Evolutionary conservation across 2,888 invertebrate species (phyloP).

Genomic region (Torymus texanus): DNA sequence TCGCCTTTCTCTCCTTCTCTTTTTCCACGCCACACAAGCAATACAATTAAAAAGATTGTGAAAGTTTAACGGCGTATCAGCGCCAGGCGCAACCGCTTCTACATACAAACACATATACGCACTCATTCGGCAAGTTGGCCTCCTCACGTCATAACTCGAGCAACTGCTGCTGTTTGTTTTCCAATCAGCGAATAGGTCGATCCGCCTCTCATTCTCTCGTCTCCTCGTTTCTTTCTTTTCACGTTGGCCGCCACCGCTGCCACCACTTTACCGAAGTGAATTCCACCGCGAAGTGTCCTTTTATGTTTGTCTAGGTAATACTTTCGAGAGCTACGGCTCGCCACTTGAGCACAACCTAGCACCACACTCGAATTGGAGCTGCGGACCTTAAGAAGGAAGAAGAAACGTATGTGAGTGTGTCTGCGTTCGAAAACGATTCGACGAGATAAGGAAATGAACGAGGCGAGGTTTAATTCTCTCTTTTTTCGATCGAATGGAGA

Average conservation of each 20-base stretch:
- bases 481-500: too few species aligned
- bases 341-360: slow-evolving; percentile 26
- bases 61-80: slow-evolving; percentile 62
- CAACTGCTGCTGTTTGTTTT: slow-evolving; percentile 66
- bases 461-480: too few species aligned
- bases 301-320: slow-evolving; percentile 56
- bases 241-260: not conserved
- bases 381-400: not conserved
- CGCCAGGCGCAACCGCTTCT: slow-evolving; percentile 48
- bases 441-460: slow-evolving; percentile 17
- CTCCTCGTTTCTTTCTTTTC: too few species aligned
- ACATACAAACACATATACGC: slow-evolving; percentile 1
- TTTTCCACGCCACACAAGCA: slow-evolving; percentile 55
- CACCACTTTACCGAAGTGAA: slow-evolving; percentile 54
- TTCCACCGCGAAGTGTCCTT: slow-evolving; percentile 58
- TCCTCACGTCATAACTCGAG: slow-evolving; percentile 59
- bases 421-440: not conserved
- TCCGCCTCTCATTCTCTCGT: slow-evolving; percentile 27
- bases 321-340: slow-evolving; percentile 37
- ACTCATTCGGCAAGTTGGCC: slow-evolving; percentile 56
- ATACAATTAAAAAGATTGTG: slow-evolving; percentile 73
- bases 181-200: slow-evolving; percentile 67
- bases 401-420: not conserved
- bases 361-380: slow-evolving; percentile 30
- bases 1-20: slow-evolving; percentile 61